Evolutionary conservation across 1,140 invertebrate genomes (phyloP).

Genomic region (Euwallacea similis): DNA sequence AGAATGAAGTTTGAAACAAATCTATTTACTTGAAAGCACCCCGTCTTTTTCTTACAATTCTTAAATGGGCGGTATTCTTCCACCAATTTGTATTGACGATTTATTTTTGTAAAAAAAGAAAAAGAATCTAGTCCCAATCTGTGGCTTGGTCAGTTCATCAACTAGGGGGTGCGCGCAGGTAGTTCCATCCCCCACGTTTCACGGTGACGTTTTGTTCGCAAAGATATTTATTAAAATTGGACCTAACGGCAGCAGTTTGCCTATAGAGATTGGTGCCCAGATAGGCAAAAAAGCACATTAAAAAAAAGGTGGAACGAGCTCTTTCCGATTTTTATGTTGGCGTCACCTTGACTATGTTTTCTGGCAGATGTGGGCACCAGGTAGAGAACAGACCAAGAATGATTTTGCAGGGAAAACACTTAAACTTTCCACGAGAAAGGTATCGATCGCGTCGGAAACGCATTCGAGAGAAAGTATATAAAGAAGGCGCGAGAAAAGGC

Average conservation of each 20-base stretch:
- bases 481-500: constrained; percentile 30
- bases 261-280: constrained; percentile 10
- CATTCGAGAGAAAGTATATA: constrained; percentile 31
- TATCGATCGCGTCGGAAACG: constrained; percentile 23
- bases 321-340: constrained; percentile 28
- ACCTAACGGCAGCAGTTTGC: constrained; percentile 17
- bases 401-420: background rate
- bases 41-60: background rate
- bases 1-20: too few species aligned
- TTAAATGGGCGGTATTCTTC: background rate
- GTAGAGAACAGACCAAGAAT: too few species aligned
- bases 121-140: too few species aligned
- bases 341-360: constrained; percentile 13
- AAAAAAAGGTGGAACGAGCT: constrained; percentile 21
- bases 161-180: constrained; percentile 23
- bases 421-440: constrained; percentile 9
- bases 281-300: constrained; percentile 26
- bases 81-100: background rate
- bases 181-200: constrained; percentile 18
- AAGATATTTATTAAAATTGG: constrained; percentile 37
- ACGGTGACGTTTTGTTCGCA: constrained; percentile 36
- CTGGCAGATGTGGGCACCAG: constrained; percentile 18
- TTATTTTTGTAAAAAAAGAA: too few species aligned
- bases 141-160: too few species aligned
- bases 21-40: too few species aligned